These are phyloP conservation scores for Physella acuta DNA, from an alignment of 1,140 invertebrate genomes.

Conservation along the genomic window DNA sequence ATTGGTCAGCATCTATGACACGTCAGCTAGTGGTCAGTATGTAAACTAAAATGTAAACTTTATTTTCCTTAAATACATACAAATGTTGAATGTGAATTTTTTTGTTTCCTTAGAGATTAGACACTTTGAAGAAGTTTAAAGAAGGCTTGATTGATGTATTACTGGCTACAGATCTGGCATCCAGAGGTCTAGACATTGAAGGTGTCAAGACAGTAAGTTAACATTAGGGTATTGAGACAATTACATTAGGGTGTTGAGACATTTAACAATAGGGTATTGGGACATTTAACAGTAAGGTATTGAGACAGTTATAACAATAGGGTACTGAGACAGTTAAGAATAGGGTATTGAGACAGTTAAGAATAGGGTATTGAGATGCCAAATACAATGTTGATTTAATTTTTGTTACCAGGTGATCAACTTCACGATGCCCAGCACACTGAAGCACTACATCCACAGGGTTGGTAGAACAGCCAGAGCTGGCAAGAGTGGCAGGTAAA, in stretches of 20 bases:
- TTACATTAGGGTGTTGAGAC: too few relatives aligned
- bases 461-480: conserved; percentile 93
- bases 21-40: too few relatives aligned
- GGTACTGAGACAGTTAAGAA: too few relatives aligned
- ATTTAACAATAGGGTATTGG: too few relatives aligned
- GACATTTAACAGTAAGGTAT: too few relatives aligned
- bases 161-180: conserved; percentile 94
- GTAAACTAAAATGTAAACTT: neutral
- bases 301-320: too few relatives aligned
- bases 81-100: neutral
- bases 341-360: too few relatives aligned
- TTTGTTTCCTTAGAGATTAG: conserved; percentile 19
- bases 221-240: too few relatives aligned
- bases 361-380: too few relatives aligned
- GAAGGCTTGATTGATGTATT: conserved; percentile 87
- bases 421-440: conserved; percentile 88
- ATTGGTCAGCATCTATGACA: too few relatives aligned
- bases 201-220: conserved; percentile 88
- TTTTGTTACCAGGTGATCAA: conserved; percentile 78
- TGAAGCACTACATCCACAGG: conserved; percentile 95
- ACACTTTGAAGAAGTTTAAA: conserved; percentile 72
- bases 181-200: conserved; percentile 92
- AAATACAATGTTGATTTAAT: neutral
- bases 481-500: conserved; percentile 67
- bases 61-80: neutral